These are phyloP conservation scores for Sorex fumeus DNA, from an alignment of 2,113 vertebrate species.

Conservation along the genomic window DNA sequence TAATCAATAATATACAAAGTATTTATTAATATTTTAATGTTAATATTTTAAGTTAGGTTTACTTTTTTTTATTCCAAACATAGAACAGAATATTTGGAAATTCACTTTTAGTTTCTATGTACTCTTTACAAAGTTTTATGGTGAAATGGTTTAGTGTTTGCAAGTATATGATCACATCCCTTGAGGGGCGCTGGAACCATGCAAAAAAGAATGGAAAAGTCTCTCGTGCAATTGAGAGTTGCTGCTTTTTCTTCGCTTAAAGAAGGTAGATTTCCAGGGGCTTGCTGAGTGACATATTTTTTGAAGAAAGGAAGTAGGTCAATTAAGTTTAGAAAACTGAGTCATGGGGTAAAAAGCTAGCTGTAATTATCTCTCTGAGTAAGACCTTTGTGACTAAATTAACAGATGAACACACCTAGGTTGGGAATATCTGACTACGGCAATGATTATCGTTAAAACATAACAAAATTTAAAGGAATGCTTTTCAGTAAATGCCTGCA, in stretches of 20 bases:
- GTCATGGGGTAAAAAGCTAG: not conserved
- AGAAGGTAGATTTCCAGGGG: too few relatives aligned
- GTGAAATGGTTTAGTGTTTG: too few relatives aligned
- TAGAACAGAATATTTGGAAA: not conserved
- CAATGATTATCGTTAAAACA: not conserved
- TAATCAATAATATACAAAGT: not conserved
- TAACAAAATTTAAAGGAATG: not conserved
- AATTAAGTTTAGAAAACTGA: too few relatives aligned
- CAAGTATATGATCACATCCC: too few relatives aligned
- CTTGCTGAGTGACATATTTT: too few relatives aligned
- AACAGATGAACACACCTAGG: not conserved
- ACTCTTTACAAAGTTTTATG: not conserved
- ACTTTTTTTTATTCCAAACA: not conserved
- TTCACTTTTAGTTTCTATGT: not conserved
- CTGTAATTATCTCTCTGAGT: not conserved
- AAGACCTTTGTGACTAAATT: not conserved
- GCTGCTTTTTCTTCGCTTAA: too few relatives aligned
- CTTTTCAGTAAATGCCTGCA: not conserved
- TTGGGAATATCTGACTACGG: not conserved
- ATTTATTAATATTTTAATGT: too few relatives aligned
- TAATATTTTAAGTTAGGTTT: not conserved
- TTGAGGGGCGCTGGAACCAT: too few relatives aligned
- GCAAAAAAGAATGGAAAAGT: too few relatives aligned
- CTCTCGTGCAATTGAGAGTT: too few relatives aligned
- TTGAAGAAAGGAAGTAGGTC: too few relatives aligned